Percentiles rank a stretch among this genome's conserved stretches.
Conservation (phyloP, 2,797 vertebrate species). For the Hafferia zeledoni region DNA sequence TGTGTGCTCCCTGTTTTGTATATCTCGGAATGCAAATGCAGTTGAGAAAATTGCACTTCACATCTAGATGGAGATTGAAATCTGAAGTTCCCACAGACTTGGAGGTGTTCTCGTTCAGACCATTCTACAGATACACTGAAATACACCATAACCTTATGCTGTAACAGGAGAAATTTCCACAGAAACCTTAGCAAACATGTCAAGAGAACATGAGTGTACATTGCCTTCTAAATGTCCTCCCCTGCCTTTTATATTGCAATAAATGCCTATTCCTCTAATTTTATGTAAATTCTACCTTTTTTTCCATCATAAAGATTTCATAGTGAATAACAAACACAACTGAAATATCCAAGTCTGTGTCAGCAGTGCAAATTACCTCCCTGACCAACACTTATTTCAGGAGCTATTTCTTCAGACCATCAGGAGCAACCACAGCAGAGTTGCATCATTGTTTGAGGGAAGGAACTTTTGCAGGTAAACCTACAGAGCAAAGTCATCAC, state of each 20-base stretch:
- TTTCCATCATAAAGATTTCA: neutral
- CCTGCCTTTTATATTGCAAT: neutral
- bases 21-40: neutral
- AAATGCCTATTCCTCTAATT: neutral
- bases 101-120: neutral
- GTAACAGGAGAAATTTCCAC: neutral
- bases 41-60: neutral
- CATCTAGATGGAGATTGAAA: conserved; percentile 1
- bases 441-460: neutral
- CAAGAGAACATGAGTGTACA: neutral
- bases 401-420: neutral
- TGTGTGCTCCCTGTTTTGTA: neutral
- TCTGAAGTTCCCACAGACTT: conserved; percentile 34
- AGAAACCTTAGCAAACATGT: neutral
- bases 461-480: neutral
- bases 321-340: neutral
- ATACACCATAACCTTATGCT: neutral
- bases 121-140: neutral
- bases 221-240: neutral
- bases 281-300: neutral
- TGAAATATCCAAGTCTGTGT: neutral
- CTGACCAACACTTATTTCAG: neutral
- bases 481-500: neutral
- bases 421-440: neutral
- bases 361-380: neutral